Evolutionary conservation across 2,888 invertebrate genomes (phyloP).

Genomic region (Drosophila cognata): DNA sequence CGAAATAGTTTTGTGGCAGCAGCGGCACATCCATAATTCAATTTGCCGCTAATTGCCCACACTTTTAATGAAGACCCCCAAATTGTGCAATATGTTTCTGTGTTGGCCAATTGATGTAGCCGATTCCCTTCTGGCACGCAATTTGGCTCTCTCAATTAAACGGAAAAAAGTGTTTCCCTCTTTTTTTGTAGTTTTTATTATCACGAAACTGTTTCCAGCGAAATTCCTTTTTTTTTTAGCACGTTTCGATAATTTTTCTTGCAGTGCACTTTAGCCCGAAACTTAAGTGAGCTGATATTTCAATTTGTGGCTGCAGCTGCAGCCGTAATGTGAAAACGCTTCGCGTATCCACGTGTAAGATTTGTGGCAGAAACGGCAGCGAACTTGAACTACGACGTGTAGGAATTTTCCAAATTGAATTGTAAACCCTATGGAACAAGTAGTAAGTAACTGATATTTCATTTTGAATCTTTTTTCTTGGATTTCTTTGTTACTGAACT

Average conservation of each 20-base stretch:
- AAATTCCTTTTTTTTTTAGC: neutral
- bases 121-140: constrained; percentile 52
- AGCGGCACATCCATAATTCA: constrained; percentile 68
- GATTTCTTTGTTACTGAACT: neutral
- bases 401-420: constrained; percentile 29
- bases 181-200: neutral
- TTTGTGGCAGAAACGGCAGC: constrained; percentile 49
- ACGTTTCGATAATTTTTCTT: neutral
- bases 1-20: constrained; percentile 64
- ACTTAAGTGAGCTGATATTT: constrained; percentile 53
- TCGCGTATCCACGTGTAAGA: constrained; percentile 70
- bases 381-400: constrained; percentile 42
- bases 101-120: constrained; percentile 49
- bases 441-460: neutral
- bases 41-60: constrained; percentile 69
- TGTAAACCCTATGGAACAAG: neutral
- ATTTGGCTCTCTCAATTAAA: constrained; percentile 49
- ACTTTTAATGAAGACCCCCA: constrained; percentile 61
- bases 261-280: constrained; percentile 24
- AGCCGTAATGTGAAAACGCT: constrained; percentile 36
- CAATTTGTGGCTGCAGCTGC: constrained; percentile 48
- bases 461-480: neutral
- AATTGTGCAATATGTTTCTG: neutral
- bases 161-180: constrained; percentile 18
- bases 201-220: constrained; percentile 18